phyloP scores from a whole-genome alignment of 2,888 invertebrate species.

The Pantelozetes paolii region DNA sequence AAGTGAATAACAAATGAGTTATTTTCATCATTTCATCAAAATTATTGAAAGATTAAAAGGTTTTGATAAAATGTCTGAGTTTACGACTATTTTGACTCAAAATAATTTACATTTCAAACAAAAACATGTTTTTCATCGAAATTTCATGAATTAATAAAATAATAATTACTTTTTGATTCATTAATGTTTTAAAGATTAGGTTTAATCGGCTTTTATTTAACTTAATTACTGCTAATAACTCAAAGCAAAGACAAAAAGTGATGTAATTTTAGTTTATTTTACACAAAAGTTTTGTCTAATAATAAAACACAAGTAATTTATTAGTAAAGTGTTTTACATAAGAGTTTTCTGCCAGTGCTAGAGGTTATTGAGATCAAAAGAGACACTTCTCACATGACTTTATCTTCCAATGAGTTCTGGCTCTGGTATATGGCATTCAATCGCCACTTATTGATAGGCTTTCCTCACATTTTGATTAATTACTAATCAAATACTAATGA shows the following conservation, averaged over 20 bases:
- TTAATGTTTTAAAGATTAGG: too few relatives aligned
- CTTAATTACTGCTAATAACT: too few relatives aligned
- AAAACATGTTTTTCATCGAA: too few relatives aligned
- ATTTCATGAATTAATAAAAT: too few relatives aligned
- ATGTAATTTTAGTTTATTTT: neutral
- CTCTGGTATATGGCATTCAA: neutral
- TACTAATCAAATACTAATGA: neutral
- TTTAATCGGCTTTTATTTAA: too few relatives aligned
- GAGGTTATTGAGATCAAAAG: slow-evolving; percentile 1
- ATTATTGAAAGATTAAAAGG: too few relatives aligned
- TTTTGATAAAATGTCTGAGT: too few relatives aligned
- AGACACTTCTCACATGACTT: neutral
- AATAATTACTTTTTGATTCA: too few relatives aligned
- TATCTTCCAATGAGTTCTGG: neutral
- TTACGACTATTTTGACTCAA: too few relatives aligned
- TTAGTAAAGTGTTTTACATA: neutral
- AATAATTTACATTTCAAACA: too few relatives aligned
- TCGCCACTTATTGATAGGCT: neutral
- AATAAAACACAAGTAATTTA: neutral
- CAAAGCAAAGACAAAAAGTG: neutral
- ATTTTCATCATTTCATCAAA: too few relatives aligned
- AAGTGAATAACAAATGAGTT: too few relatives aligned
- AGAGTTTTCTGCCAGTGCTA: neutral
- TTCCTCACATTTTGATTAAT: neutral
- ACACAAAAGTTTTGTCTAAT: neutral